These are phyloP conservation scores for Tinamus guttatus DNA, from an alignment of 2,113 vertebrate species.

Conservation along the genomic window DNA sequence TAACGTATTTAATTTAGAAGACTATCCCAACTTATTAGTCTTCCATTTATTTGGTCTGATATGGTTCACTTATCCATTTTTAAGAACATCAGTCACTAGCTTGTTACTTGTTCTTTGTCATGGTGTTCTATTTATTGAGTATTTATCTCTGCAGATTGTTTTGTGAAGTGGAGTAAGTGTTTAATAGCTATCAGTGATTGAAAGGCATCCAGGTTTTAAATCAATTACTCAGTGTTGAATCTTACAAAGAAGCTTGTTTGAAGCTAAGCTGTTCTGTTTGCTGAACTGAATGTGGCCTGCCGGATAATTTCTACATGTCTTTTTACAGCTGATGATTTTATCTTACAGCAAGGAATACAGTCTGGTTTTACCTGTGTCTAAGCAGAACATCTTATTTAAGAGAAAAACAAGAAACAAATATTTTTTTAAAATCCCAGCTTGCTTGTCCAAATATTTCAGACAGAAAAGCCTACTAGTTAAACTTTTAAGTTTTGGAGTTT, in stretches of 20 bases:
- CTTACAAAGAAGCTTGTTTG: conserved; percentile 21
- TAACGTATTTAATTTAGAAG: conserved; percentile 37
- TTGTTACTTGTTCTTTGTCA: conserved; percentile 45
- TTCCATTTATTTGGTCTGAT: conserved; percentile 58
- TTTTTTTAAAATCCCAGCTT: not conserved
- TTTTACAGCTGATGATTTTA: not conserved
- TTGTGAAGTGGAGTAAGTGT: conserved; percentile 42
- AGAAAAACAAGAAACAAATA: not conserved
- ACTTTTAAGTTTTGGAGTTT: not conserved
- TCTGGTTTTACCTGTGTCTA: not conserved
- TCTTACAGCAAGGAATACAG: not conserved
- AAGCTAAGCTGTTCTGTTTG: not conserved
- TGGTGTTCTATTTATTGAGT: conserved; percentile 25
- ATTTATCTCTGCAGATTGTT: conserved; percentile 19
- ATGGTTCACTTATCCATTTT: conserved; percentile 15
- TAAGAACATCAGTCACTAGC: conserved; percentile 20
- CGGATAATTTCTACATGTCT: not conserved
- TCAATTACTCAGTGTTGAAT: conserved; percentile 19
- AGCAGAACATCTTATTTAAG: not conserved
- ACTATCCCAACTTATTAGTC: conserved; percentile 5
- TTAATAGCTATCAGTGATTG: conserved; percentile 46
- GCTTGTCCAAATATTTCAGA: not conserved
- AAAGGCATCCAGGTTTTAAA: conserved; percentile 24
- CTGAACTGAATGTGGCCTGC: not conserved
- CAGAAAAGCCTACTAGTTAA: not conserved